Evolutionary conservation across 53 echinoderm and acorn worm genomes (phyloP).

Genomic region (Temnopleurus reevesii): DNA sequence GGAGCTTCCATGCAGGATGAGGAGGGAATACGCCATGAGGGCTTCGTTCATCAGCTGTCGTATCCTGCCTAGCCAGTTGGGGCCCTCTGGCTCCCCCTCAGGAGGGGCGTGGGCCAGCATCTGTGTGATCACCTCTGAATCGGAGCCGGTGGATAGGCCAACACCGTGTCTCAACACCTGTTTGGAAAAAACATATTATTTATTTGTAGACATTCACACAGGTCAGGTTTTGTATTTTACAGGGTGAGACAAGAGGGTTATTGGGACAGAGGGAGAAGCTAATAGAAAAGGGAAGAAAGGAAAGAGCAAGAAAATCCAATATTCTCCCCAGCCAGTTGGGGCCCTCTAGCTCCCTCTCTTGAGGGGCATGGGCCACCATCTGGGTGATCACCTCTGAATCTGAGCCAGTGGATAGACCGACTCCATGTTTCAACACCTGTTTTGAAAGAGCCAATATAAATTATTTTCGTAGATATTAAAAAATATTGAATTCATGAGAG

Average conservation of each 20-base stretch:
- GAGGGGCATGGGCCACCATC: constrained; percentile 79
- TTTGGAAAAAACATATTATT: neutral
- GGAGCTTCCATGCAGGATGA: constrained; percentile 83
- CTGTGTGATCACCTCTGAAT: constrained; percentile 97
- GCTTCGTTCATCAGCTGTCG: constrained; percentile 94
- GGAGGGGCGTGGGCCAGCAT: constrained; percentile 83
- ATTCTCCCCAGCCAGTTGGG: constrained; percentile 93
- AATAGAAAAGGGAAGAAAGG: no score
- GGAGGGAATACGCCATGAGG: constrained; percentile 79
- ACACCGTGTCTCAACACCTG: constrained; percentile 94
- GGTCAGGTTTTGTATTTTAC: no score
- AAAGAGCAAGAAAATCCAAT: no score
- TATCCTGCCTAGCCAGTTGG: constrained; percentile 92
- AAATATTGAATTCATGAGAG: no score
- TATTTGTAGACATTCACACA: no score
- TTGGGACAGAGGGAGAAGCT: no score
- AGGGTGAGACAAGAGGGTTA: no score
- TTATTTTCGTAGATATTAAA: no score
- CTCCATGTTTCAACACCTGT: constrained; percentile 93
- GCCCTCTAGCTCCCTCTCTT: constrained; percentile 87
- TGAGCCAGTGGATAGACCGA: constrained; percentile 90
- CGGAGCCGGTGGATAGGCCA: constrained; percentile 88
- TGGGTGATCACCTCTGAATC: constrained; percentile 98
- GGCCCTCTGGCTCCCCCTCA: constrained; percentile 86
- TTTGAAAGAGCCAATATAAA: no score